Evolutionary conservation across 1,140 invertebrate genomes (phyloP).

Genomic region (Liolophura sinensis): DNA sequence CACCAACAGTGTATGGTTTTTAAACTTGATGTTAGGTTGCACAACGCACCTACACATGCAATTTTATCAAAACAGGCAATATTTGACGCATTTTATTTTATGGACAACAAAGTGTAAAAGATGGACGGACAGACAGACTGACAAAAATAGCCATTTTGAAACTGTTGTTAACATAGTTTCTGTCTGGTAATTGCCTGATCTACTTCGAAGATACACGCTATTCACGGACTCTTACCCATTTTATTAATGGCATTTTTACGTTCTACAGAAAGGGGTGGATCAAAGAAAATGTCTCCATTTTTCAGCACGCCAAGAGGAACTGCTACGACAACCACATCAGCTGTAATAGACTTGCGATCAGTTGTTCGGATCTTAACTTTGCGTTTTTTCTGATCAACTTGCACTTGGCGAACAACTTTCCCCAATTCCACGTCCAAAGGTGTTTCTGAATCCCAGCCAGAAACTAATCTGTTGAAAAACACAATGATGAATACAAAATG

Average conservation of each 20-base stretch:
- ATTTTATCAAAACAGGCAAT: too few species aligned
- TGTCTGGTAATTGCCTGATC: too few species aligned
- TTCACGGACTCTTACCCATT: constrained; percentile 24
- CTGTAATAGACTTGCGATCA: constrained; percentile 27
- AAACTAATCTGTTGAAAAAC: constrained; percentile 21
- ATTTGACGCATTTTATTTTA: too few species aligned
- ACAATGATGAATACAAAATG: neutral
- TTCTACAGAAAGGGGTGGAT: constrained; percentile 28
- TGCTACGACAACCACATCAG: constrained; percentile 38
- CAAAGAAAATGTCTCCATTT: constrained; percentile 27
- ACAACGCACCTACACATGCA: too few species aligned
- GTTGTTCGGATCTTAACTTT: constrained; percentile 31
- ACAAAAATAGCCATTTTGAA: too few species aligned
- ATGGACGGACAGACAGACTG: too few species aligned
- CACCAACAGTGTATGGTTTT: too few species aligned
- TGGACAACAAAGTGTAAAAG: too few species aligned
- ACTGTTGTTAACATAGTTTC: too few species aligned
- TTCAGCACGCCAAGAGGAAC: constrained; percentile 31
- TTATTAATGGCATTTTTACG: constrained; percentile 20
- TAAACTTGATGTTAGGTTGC: too few species aligned
- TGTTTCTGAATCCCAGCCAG: constrained; percentile 24
- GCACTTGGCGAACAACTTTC: constrained; percentile 34
- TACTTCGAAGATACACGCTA: neutral
- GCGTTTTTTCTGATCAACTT: constrained; percentile 22
- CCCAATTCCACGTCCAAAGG: constrained; percentile 30